Conservation (phyloP, 2,888 invertebrate genomes). For the Rotaria macrura region DNA sequence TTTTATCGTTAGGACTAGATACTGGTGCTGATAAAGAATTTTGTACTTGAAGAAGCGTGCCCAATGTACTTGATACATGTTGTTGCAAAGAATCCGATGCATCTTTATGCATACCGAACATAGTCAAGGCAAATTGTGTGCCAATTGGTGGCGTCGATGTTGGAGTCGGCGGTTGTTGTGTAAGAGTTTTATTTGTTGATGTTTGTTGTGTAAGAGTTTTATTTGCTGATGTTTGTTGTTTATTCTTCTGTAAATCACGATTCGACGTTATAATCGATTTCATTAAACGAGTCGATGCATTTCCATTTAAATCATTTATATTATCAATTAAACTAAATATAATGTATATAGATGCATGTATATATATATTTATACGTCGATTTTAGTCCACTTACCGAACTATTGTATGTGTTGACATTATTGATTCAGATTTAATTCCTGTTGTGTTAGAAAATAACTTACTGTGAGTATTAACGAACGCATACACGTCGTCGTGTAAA, state of each 20-base stretch:
- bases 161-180: background rate
- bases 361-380: too few species aligned
- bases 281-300: slow-evolving; percentile 47
- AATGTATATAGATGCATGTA: too few species aligned
- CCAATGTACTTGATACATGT: background rate
- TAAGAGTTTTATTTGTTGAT: background rate
- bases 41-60: background rate
- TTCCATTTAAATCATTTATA: slow-evolving; percentile 45
- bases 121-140: slow-evolving; percentile 11
- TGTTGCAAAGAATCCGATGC: background rate
- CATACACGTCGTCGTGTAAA: slow-evolving; percentile 58
- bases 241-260: background rate
- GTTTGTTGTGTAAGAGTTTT: slow-evolving; percentile 5
- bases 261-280: slow-evolving; percentile 42
- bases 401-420: slow-evolving; percentile 82
- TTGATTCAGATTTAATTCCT: slow-evolving; percentile 70
- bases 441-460: slow-evolving; percentile 66
- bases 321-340: slow-evolving; percentile 46
- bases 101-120: background rate
- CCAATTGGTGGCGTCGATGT: background rate
- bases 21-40: background rate
- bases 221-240: background rate
- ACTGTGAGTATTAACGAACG: slow-evolving; percentile 75
- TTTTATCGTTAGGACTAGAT: background rate
- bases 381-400: slow-evolving; percentile 59